phyloP scores from a whole-genome alignment of 2,888 invertebrate genomes.

The Rhagium mordax region DNA sequence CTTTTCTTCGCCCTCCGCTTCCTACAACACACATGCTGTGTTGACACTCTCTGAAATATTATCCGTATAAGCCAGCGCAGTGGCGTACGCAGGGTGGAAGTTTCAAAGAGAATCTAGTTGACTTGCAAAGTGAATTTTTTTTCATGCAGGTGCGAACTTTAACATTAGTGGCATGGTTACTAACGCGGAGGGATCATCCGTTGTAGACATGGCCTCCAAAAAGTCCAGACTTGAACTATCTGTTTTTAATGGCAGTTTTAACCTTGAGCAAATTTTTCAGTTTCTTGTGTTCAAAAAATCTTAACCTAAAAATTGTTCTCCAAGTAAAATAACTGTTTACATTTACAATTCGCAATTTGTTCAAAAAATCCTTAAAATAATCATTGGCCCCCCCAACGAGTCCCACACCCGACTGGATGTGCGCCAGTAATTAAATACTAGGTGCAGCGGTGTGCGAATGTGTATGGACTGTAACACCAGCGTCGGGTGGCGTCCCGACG shows the following conservation, averaged over 20 bases:
- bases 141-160: too few relatives aligned
- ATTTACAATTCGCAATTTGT: too few relatives aligned
- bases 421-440: slow-evolving; percentile 62
- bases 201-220: too few relatives aligned
- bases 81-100: background rate
- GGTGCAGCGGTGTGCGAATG: slow-evolving; percentile 54
- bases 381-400: background rate
- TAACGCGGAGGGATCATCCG: too few relatives aligned
- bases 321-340: too few relatives aligned
- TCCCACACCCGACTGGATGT: slow-evolving; percentile 59
- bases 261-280: too few relatives aligned
- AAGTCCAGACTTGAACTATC: too few relatives aligned
- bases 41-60: slow-evolving; percentile 52
- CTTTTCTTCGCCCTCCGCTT: slow-evolving; percentile 43
- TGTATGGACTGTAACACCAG: slow-evolving; percentile 47
- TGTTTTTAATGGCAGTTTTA: too few relatives aligned
- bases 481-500: slow-evolving; percentile 48
- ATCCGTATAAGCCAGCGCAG: slow-evolving; percentile 35
- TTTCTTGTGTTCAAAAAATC: too few relatives aligned
- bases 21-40: slow-evolving; percentile 42
- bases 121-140: background rate
- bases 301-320: too few relatives aligned
- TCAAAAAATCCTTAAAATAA: background rate
- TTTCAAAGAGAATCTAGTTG: background rate
- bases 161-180: too few relatives aligned